Evolutionary conservation across 1,140 invertebrate species (phyloP).

Genomic region (Pygmarrhopalites habei): DNA sequence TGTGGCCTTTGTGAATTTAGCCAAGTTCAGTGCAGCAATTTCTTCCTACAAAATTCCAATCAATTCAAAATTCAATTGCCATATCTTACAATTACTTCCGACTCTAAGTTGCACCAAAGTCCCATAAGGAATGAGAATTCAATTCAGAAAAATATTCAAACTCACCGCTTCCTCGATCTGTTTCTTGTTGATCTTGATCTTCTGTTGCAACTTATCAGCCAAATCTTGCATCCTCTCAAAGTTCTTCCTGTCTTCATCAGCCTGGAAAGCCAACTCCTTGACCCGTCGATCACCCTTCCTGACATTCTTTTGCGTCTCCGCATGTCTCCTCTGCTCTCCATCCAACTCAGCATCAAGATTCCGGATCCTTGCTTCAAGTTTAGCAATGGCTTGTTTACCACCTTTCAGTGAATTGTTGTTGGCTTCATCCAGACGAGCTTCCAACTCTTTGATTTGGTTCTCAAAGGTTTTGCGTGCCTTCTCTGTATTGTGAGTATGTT

Average conservation of each 20-base stretch:
- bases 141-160: constrained; percentile 20
- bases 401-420: constrained; percentile 95
- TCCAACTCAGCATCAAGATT: constrained; percentile 96
- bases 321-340: constrained; percentile 93
- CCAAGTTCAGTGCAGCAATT: constrained; percentile 94
- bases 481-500: constrained; percentile 94
- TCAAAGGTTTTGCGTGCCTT: constrained; percentile 96
- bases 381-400: constrained; percentile 94
- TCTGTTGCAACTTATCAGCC: constrained; percentile 97
- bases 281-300: constrained; percentile 92
- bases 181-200: constrained; percentile 99
- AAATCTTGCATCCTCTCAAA: constrained; percentile 96
- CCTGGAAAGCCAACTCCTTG: constrained; percentile 91
- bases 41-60: constrained; percentile 81
- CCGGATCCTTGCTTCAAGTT: constrained; percentile 88
- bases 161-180: constrained; percentile 92
- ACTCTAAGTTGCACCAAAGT: no score
- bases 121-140: constrained; percentile 21
- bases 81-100: no score
- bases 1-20: constrained; percentile 99
- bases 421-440: constrained; percentile 85
- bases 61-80: no score
- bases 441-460: constrained; percentile 92
- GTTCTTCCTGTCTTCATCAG: constrained; percentile 95
- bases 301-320: constrained; percentile 92